A percentile compares a stretch with the other conserved stretches of the same genome.
phyloP scores from a whole-genome alignment of 1,140 invertebrate species.

The Drosophila ananassae region DNA sequence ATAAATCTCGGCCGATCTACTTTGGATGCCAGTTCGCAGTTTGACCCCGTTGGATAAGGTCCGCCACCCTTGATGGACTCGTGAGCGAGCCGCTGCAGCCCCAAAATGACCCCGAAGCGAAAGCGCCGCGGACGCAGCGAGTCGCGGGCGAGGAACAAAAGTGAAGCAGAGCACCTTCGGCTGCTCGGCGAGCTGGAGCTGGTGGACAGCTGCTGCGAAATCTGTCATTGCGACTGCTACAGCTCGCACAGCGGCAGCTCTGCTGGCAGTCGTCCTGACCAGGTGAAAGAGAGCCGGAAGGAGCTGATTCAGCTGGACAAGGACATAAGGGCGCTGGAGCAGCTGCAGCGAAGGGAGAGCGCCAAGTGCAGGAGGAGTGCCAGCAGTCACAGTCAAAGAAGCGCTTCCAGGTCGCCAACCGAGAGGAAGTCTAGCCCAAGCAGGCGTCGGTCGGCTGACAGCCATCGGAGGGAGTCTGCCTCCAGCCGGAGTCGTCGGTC shows the following conservation, averaged over 20 bases:
- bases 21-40: constrained; percentile 54
- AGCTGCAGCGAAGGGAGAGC: constrained; percentile 55
- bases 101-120: constrained; percentile 59
- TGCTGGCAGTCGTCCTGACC: constrained; percentile 27
- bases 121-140: constrained; percentile 61
- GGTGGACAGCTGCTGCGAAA: constrained; percentile 73
- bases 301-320: constrained; percentile 60
- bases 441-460: constrained; percentile 47
- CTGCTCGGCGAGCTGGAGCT: constrained; percentile 68
- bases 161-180: constrained; percentile 55
- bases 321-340: constrained; percentile 54
- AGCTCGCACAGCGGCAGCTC: constrained; percentile 69
- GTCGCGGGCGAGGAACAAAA: constrained; percentile 34
- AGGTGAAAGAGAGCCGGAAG: constrained; percentile 8
- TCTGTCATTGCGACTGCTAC: constrained; percentile 81
- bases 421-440: constrained; percentile 29
- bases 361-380: constrained; percentile 7
- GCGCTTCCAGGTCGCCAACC: constrained; percentile 56
- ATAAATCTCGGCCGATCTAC: constrained; percentile 34
- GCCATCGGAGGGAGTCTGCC: constrained; percentile 14
- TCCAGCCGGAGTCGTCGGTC: constrained; percentile 55
- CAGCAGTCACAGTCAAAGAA: constrained; percentile 35
- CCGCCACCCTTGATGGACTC: constrained; percentile 10
- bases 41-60: constrained; percentile 50
- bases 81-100: not conserved